Percentiles rank a stretch among this genome's conserved stretches.
Conservation (phyloP, 1,140 invertebrate species). For the Asbolus verrucosus region DNA sequence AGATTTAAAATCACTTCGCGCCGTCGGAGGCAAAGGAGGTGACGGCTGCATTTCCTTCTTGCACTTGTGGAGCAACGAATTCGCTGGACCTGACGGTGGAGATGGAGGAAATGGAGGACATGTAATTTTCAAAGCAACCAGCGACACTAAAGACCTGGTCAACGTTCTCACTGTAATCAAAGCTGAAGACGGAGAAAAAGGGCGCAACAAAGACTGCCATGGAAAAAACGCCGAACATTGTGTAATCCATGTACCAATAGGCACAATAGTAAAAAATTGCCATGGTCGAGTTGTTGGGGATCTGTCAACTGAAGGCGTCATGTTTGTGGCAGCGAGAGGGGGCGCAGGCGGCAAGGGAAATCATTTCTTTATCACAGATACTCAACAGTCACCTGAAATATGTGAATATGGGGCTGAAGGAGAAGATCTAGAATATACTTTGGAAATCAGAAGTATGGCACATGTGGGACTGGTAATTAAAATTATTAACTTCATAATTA, state of each 20-base stretch:
- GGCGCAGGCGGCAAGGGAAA: slow-evolving; percentile 97
- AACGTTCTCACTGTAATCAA: slow-evolving; percentile 72
- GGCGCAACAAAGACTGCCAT: slow-evolving; percentile 81
- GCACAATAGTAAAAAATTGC: slow-evolving; percentile 82
- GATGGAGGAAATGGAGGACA: slow-evolving; percentile 98
- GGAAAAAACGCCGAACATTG: slow-evolving; percentile 84
- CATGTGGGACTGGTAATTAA: slow-evolving; percentile 85
- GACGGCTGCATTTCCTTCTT: slow-evolving; percentile 92
- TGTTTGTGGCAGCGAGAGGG: slow-evolving; percentile 94
- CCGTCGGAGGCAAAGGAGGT: slow-evolving; percentile 89
- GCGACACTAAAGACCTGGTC: slow-evolving; percentile 79
- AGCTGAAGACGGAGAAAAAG: slow-evolving; percentile 80
- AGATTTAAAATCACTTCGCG: slow-evolving; percentile 74
- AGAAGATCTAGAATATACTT: slow-evolving; percentile 77
- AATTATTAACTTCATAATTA: not conserved
- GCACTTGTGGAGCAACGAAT: slow-evolving; percentile 81
- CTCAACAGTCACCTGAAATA: slow-evolving; percentile 84
- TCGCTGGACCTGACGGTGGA: slow-evolving; percentile 94
- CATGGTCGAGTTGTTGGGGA: slow-evolving; percentile 77
- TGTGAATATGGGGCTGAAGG: slow-evolving; percentile 91
- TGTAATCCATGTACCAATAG: slow-evolving; percentile 86
- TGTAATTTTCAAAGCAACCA: slow-evolving; percentile 86
- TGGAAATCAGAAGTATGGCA: slow-evolving; percentile 94
- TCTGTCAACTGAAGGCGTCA: slow-evolving; percentile 75
- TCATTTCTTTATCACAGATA: slow-evolving; percentile 87